Evolutionary conservation across 2,888 invertebrate species (phyloP).

Genomic region (Eupithecia vulgata): DNA sequence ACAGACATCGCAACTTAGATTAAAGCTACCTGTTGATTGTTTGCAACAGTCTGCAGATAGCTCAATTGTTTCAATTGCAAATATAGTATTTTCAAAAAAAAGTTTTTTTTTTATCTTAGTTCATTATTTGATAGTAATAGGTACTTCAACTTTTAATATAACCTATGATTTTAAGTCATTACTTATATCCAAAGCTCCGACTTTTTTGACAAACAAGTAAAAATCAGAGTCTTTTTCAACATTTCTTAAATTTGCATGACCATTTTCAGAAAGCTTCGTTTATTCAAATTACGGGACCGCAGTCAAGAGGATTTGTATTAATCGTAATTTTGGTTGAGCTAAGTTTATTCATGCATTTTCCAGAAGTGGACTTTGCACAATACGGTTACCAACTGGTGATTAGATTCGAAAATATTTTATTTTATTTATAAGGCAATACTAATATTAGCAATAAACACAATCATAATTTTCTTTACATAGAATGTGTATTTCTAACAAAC

Average conservation of each 20-base stretch:
- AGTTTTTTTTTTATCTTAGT: too few species aligned
- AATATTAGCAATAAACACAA: too few species aligned
- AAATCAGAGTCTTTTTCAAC: neutral
- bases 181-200: neutral
- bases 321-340: constrained; percentile 14
- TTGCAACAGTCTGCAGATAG: too few species aligned
- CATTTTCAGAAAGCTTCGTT: constrained; percentile 7
- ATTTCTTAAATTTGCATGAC: constrained; percentile 6
- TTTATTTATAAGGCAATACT: too few species aligned
- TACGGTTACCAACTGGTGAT: neutral
- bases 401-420: too few species aligned
- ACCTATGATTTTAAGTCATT: neutral
- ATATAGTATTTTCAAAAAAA: too few species aligned
- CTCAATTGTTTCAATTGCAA: too few species aligned
- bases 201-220: neutral
- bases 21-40: too few species aligned
- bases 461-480: too few species aligned
- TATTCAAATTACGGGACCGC: constrained; percentile 15
- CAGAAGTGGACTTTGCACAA: neutral
- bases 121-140: too few species aligned
- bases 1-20: too few species aligned
- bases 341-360: constrained; percentile 12
- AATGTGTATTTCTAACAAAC: too few species aligned
- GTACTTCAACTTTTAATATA: neutral
- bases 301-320: constrained; percentile 16